Evolutionary conservation across 2,113 vertebrate genomes (phyloP), one percentile per base, ranked within the genome.

Genomic region (Lanius ludovicianus): DNA sequence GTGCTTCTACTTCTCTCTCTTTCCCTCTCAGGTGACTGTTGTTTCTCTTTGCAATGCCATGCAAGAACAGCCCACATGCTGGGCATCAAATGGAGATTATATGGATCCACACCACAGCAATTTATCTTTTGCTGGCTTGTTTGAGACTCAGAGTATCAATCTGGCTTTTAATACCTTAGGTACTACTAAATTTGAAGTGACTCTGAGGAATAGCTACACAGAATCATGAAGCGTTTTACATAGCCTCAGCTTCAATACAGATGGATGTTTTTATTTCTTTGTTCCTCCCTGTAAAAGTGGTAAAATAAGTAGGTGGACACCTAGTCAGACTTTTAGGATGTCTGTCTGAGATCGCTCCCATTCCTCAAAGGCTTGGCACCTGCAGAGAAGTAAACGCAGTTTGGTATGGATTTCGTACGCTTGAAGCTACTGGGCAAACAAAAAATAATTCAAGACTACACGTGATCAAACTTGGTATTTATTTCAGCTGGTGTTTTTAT

Each of bases 121-220:
- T 97, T 89, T 93, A 65, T 88, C 75, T 89, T 95, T 84, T 62
- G 21, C 59, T 86, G 52, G 25, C 23, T 92, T 94, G n/a, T 94
- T 87, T 91, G 83, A 95, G 65, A 69, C 79, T 88, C 22, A 1
- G 52, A 67, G 60, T 65, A 92, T 65, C 84, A 96, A 74, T 71
- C 13, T 79, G 53, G 24, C 15, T 95, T 95, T 95, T 89, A 79
- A 79, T 81, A 76, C 81, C 57, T 89, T 17, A 4, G 55, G 30
- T 93, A 46, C 68, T 87, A 64, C 69, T 89, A 77, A 94, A 93
- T 91, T 84, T 87, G 63, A 95, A 96, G 49, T 76, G 71, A 87
- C 73, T 92, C 80, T 89, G 62, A 87, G 69, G 80, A 83, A 73
- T 79, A 83, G 37, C n/a, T 84, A 35, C 64, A 67, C 8, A 59